These are phyloP conservation scores for Aleiodes alternator DNA, from an alignment of 2,888 invertebrate species.

Conservation along the genomic window DNA sequence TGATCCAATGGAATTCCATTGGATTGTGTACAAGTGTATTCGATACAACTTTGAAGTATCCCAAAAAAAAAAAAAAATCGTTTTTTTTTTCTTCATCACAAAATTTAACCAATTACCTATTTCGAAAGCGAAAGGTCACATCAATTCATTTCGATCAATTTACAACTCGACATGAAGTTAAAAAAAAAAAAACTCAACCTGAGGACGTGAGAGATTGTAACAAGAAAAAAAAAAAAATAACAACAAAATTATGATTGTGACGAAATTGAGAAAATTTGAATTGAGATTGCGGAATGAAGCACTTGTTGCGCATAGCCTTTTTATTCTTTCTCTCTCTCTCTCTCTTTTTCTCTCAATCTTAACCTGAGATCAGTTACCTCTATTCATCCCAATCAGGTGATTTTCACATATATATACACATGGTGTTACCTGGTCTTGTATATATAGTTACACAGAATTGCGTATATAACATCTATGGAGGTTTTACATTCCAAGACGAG, in stretches of 20 bases:
- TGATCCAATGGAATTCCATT: too few species aligned
- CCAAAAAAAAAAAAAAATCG: too few species aligned
- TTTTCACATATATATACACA: constrained; percentile 36
- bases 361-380: constrained; percentile 31
- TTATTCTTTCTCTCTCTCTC: background rate
- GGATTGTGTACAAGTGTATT: too few species aligned
- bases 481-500: too few species aligned
- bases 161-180: background rate
- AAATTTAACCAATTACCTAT: too few species aligned
- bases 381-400: constrained; percentile 40
- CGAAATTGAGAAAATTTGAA: background rate
- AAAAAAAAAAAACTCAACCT: background rate
- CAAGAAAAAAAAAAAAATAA: too few species aligned
- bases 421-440: constrained; percentile 38
- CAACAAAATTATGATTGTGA: too few species aligned
- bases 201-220: too few species aligned
- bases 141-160: constrained; percentile 32
- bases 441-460: background rate
- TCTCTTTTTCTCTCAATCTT: constrained; percentile 6
- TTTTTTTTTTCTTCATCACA: too few species aligned
- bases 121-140: background rate
- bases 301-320: background rate
- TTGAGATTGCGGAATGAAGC: background rate
- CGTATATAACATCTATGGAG: too few species aligned
- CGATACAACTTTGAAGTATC: too few species aligned